Evolutionary conservation across 2,797 vertebrate species (phyloP), one percentile per base, ranked within the genome.

Genomic region (Jordanella pulchra): DNA sequence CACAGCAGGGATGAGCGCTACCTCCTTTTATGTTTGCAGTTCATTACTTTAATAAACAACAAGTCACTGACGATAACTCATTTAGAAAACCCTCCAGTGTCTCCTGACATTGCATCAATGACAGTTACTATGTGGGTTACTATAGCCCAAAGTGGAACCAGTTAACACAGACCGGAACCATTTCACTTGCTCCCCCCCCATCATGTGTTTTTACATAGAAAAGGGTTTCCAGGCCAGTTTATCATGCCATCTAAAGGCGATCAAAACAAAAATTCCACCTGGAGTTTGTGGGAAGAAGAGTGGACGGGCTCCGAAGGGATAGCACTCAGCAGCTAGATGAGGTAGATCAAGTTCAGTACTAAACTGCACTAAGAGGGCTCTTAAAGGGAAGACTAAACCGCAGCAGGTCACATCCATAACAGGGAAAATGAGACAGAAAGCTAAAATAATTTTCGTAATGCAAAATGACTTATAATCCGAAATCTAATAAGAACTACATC

Each of bases 331-430:
- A 82, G 80, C 85, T 81, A 39, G 55, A 87, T 94, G 94, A 95
- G 94, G 94, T 95, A 95, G 94, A 94, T 93, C 83, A 4, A 81
- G 67, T 72, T 60, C 66, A 80, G 79, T 63, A 58, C 68, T 66
- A 67, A 72, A 86, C 69, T 71, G 67, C 48, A 76, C 61, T 50
- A 76, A 60, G 56, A 63, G 48, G 2, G 39, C 65, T 76, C 72
- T 67, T 58, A 56, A 32, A 54, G 63, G 66, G 25, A 71, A 10
- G 47, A 71, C 4, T 25, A 76, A 74, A 61, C 28, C n/a, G 73
- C 53, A 28, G 21, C 42, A 45, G 69, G 30, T 61, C 21, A 72
- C 39, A 74, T 42, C 25, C 54, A 63, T 72, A 50, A 58, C 27
- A 7, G 54, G n/a, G 73, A 65, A 75, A 76, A 45, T 7, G 23